Evolutionary conservation across 2,888 invertebrate genomes (phyloP), one percentile per base, ranked within the genome.

Genomic region (Lamellibrachia satsuma): DNA sequence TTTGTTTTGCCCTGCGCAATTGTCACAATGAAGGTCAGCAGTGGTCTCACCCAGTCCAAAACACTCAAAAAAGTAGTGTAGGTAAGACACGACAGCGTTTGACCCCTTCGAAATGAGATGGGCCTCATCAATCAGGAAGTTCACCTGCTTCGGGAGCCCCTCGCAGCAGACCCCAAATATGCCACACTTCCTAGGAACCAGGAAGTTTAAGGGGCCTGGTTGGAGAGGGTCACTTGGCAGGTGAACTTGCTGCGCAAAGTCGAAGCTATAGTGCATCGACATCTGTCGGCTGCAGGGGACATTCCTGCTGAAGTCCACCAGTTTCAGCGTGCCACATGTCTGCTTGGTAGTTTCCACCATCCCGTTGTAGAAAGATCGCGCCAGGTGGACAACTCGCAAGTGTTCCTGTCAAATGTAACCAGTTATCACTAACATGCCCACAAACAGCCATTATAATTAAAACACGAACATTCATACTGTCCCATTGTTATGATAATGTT

Each of bases 81-180:
- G n/a, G n/a, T n/a, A n/a, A n/a, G n/a, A n/a, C n/a, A n/a, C n/a
- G n/a, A n/a, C n/a, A n/a, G n/a, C n/a, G n/a, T n/a, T n/a, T n/a
- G n/a, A n/a, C n/a, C n/a, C n/a, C n/a, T n/a, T n/a, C n/a, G n/a
- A n/a, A n/a, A n/a, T n/a, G 75, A 39, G 91, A 9, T 92, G 55
- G 1, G 93, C 93, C 91, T 95, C 94, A 92, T 95, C 95, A 91
- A 94, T 93, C 11, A 94, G 93, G 92, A 93, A 95, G 91, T 94
- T 94, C 39, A 94, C 93, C 92, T 94, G 92, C 22, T 52, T 75
- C 9, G 52, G 90, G 55, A 93, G 60, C 60, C 9, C 60, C 60
- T 7, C 15, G 60, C 60, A 60, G 60, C 60, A 60, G 60, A 60
- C 60, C 52, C 90, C 94, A 94, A 95, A 95, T 39, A 94, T 90